Base-by-base conservation (phyloP, 2,113 vertebrate species). In the Cyphomyrus discorhynchus region DNA sequence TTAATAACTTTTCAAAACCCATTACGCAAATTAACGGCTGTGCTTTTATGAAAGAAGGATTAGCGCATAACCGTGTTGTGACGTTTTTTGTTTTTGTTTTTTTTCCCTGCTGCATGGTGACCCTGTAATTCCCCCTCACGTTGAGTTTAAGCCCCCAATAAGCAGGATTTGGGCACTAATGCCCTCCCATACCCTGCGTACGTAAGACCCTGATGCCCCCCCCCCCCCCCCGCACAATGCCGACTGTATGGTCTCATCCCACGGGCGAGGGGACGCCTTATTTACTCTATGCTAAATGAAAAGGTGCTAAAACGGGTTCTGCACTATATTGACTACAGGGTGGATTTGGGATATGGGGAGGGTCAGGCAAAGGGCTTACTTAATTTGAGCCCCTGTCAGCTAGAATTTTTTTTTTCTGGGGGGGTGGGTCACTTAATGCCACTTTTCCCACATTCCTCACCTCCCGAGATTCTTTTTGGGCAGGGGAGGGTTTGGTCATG, bases 111-210 rank as follows among this genome's bases (percentile, higher is more conserved):
- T 80, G 74, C 31, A 39, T 42, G 17, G 13, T 58, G 42, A 82
- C 87, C 49, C 66, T 31, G 66, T 46, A 39, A 31, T 47, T n/a
- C 66, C 31, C 31, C 77, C 50, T 50, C 74, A 35, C 21, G 66
- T 58, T 56, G 74, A n/a, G 66, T 90, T 74, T 88, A 90, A 90
- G 86, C 46, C 70, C 56, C 89, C 27, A 39, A 56, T 90, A 87
- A 90, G 89, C 58, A 88, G 89, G 89, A 90, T 88, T 94, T 96
- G 94, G 94, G 96, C 96, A 96, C 96, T 96, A 96, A 96, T 93
- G 96, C 95, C 96, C 96, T 97, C 96, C 95, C 95, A 95, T 96
- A 95, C 96, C 95, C 95, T 47, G 21, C 56, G 21, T 88, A 87
- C 45, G 45, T 15, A 47, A 84, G 24, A 47, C 31, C 74, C 74